Percentiles rank a stretch among this genome's conserved stretches.
phyloP scores from a whole-genome alignment of 2,888 invertebrate genomes.

The Amitus sp. region DNA sequence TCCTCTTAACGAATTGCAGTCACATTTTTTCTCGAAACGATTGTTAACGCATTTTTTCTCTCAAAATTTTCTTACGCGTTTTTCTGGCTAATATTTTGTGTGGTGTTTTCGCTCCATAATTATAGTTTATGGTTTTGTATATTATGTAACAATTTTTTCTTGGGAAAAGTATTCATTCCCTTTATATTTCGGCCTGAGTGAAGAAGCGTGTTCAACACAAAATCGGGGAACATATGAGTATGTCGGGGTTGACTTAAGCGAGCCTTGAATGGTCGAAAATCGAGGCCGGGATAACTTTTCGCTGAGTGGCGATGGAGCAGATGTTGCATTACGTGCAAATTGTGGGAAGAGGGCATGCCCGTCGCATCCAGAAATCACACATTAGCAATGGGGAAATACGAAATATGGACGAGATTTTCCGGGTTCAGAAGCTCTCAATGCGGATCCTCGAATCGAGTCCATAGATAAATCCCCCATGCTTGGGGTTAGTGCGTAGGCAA shows the following conservation, averaged over 20 bases:
- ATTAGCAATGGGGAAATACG: constrained; percentile 22
- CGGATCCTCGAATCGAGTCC: constrained; percentile 11
- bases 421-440: constrained; percentile 18
- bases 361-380: constrained; percentile 37
- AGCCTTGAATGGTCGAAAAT: constrained; percentile 25
- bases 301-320: constrained; percentile 32
- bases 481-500: constrained; percentile 5
- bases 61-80: too few relatives aligned
- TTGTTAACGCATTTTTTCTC: too few relatives aligned
- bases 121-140: too few relatives aligned
- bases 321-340: constrained; percentile 35
- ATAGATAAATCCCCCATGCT: constrained; percentile 13
- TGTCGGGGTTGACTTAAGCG: constrained; percentile 16
- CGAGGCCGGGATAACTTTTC: constrained; percentile 34
- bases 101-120: too few relatives aligned
- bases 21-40: too few relatives aligned
- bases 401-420: constrained; percentile 26
- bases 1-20: too few relatives aligned
- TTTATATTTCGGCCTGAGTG: too few relatives aligned
- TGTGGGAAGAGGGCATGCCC: constrained; percentile 29
- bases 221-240: constrained; percentile 10
- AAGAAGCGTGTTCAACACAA: too few relatives aligned
- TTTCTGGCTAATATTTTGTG: too few relatives aligned
- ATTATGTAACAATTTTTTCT: too few relatives aligned
- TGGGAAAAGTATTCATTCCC: too few relatives aligned